Percentiles rank a stretch among this genome's conserved stretches.
Conservation (phyloP, 2,797 vertebrate species). For the Sebastes vulpes region DNA sequence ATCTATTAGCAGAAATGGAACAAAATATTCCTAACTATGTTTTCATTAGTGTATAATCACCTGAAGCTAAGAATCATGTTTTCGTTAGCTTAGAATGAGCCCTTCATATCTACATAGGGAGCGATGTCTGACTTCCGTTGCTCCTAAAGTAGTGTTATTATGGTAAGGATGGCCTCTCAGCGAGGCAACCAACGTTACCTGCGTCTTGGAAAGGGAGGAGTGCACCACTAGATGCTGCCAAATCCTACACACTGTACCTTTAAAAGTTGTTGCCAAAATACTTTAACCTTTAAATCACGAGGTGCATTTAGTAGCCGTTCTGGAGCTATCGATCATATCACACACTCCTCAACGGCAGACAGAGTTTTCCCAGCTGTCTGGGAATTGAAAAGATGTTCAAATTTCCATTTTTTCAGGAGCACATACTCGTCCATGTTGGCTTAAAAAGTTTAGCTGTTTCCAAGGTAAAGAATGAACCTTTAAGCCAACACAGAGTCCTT, state of each 20-base stretch:
- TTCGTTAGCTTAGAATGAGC: too few species aligned
- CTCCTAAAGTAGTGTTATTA: too few species aligned
- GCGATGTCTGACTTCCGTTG: too few species aligned
- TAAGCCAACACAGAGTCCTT: background rate
- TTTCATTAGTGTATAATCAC: too few species aligned
- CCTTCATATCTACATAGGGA: too few species aligned
- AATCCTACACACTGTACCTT: too few species aligned
- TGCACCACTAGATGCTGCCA: too few species aligned
- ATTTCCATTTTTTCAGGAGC: background rate
- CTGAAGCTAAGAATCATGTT: too few species aligned
- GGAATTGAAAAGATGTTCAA: background rate
- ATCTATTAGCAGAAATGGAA: too few species aligned
- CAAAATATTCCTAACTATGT: too few species aligned
- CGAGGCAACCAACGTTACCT: accelerated
- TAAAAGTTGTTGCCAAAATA: background rate
- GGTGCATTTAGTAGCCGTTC: background rate
- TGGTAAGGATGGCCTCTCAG: too few species aligned
- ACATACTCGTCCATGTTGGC: background rate
- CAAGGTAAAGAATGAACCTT: background rate
- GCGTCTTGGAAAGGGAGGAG: too few species aligned
- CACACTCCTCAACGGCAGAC: background rate
- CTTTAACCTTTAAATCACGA: background rate
- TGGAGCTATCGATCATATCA: background rate
- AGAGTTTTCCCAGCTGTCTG: background rate
- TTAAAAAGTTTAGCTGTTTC: background rate